Evolutionary conservation across 2,888 invertebrate genomes (phyloP).

Genomic region (Strigamia crassipes): DNA sequence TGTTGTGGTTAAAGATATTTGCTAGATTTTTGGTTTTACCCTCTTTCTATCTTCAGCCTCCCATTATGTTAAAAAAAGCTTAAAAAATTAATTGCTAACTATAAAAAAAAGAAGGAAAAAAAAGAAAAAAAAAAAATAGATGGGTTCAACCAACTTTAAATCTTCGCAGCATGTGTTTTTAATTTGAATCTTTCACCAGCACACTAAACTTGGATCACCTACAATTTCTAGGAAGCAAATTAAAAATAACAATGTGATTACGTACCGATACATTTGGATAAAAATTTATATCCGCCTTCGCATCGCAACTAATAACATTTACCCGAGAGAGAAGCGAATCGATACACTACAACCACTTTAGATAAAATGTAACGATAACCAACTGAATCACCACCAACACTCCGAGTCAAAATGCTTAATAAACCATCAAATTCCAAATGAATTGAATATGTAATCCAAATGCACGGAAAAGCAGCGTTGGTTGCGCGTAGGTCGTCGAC

Average conservation of each 20-base stretch:
- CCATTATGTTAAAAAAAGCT: too few species aligned
- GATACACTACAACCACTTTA: not conserved
- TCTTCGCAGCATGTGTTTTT: not conserved
- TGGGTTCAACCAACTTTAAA: not conserved
- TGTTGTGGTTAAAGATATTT: too few species aligned
- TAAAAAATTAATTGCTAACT: not conserved
- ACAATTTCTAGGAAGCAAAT: not conserved
- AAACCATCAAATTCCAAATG: not conserved
- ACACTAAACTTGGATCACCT: not conserved
- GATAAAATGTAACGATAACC: not conserved
- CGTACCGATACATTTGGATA: constrained; percentile 10
- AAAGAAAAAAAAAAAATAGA: not conserved
- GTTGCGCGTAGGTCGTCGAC: too few species aligned
- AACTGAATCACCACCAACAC: not conserved
- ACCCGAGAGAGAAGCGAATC: not conserved
- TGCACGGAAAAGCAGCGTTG: not conserved
- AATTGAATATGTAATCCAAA: not conserved
- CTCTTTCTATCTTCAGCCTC: too few species aligned
- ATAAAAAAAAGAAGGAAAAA: not conserved
- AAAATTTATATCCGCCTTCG: not conserved
- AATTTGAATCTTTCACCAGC: not conserved
- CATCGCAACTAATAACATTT: constrained; percentile 10
- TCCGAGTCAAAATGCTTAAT: constrained; percentile 1
- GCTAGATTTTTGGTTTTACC: too few species aligned
- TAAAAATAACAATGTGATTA: constrained; percentile 10